Evolutionary conservation across 1,140 invertebrate species (phyloP), one percentile per base, ranked within the genome.

Genomic region (Heliothis virescens): DNA sequence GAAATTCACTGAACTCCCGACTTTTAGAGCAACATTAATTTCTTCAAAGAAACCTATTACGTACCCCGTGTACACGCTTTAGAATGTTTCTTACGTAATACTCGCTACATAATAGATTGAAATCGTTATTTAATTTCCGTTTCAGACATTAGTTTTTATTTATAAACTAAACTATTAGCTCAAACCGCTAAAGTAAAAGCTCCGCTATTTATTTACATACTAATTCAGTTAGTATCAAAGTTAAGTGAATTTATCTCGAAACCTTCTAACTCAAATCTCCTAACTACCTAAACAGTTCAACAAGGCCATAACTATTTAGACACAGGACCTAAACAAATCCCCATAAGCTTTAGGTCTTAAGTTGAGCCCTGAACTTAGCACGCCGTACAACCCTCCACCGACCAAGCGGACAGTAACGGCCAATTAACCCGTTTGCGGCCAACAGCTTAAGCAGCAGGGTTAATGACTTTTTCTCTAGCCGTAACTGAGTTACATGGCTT

Each of bases 391-490:
- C 13, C 47, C 67, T 52, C 47, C 12, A 12, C 18, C 48, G 48
- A 18, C 13, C 48, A 16, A 15, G 47, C 12, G 12, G 67, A 29
- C 48, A 29, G 67, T 71, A 71, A 71, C 18, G 67, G 21, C 48
- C 67, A 71, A 71, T 71, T 71, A 71, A 52, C 67, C 48, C 48
- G 67, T 52, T 71, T 52, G 48, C 1, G 63, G 63, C 63, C 18
- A 15, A 69, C 10, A 15, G 7, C 18, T 13, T 21, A 41, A 50
- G 18, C 52, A 18, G 26, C 12, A 29, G 48, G 67, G 47, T 71
- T 71, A 71, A 71, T 71, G 67, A 71, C 67, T 71, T 71, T 71
- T 71, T 71, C 67, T 71, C 48, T 13, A 26, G 7, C 47, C 10
- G 47, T 71, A 71, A 71, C 47, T 15, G 41, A 71, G 47, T 71